Evolutionary conservation across 2,797 vertebrate species (phyloP), one percentile per base, ranked within the genome.

Genomic region (Molossus alvarezi): DNA sequence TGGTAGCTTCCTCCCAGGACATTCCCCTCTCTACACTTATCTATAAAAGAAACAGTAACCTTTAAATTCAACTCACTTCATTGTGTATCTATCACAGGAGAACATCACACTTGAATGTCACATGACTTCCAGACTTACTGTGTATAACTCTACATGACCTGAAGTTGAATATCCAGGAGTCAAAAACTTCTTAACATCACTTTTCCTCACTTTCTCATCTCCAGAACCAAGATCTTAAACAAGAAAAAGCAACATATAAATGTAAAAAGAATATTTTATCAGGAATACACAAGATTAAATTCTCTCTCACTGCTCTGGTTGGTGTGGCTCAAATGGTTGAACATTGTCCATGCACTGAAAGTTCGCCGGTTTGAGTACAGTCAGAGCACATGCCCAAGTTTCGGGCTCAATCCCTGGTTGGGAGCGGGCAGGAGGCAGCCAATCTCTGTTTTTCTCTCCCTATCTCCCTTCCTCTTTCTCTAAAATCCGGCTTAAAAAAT

Each of bases 1-100:
- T 99, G 1, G 99, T 99, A 21, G 99, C 99, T 97, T 99, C 99
- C 48, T 99, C 99, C 99, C 99, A 99, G 33, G 99, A 99, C 99
- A 99, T 99, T 11, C 99, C 99, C 90, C 99, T 99, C 98, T 99
- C 99, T 75, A 99, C 99, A 8, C 99, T 99, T 90, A 99, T 99
- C 99, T 99, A 90, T 62, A 94, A 95, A 71, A 53, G 72, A 97
- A 85, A 86, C 4, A 0, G 8, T 6, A 33, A 72, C 65, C 72
- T 29, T 79, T 65, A 72, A 72, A 55, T 86, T 10, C 29, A 9
- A 75, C 4, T 65, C 79, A 9, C 8, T 64, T 67, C 9, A 72
- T 37, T 9, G 10, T 23, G 2, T 17, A 5, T 2, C 93, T 10
- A 3, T 23, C 9, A 4, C 10, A n/a, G 45, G 53, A 73, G 0